Evolutionary conservation across 30 jellyfish, hydroid and myxozoan species (phyloP).

Genomic region (Cassiopea xamachana): DNA sequence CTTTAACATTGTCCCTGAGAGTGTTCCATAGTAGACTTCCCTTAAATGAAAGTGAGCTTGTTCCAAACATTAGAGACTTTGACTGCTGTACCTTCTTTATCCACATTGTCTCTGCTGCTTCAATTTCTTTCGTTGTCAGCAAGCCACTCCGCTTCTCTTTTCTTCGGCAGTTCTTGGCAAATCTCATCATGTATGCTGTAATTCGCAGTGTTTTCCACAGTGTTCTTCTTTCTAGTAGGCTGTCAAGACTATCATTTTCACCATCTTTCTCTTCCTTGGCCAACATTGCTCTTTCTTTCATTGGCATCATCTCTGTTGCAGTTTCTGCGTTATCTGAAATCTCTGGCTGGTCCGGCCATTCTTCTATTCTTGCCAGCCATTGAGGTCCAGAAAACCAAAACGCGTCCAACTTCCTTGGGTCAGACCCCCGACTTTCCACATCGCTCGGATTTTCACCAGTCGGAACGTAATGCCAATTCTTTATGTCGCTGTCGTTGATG

Average conservation of each 20-base stretch:
- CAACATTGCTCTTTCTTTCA: not conserved
- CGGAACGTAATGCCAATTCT: too few relatives aligned
- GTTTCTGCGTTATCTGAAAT: slow-evolving; percentile 12
- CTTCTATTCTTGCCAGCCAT: slow-evolving; percentile 46
- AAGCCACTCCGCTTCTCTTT: slow-evolving; percentile 26
- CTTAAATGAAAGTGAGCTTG: too few relatives aligned
- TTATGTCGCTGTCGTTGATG: too few relatives aligned
- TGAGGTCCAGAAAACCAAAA: slow-evolving; percentile 43
- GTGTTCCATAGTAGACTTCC: too few relatives aligned
- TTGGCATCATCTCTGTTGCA: slow-evolving; percentile 26
- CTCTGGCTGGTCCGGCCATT: slow-evolving; percentile 47
- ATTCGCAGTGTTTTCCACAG: slow-evolving; percentile 39
- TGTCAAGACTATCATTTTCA: slow-evolving; percentile 30
- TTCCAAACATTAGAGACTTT: too few relatives aligned
- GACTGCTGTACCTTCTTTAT: slow-evolving; percentile 6
- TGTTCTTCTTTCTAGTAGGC: slow-evolving; percentile 15
- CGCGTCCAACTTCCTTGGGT: slow-evolving; percentile 47
- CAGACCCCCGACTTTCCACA: too few relatives aligned
- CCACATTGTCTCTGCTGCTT: slow-evolving; percentile 11
- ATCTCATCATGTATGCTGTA: slow-evolving; percentile 29
- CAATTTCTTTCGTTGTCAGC: slow-evolving; percentile 46
- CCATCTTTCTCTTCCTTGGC: too few relatives aligned
- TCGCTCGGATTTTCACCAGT: too few relatives aligned
- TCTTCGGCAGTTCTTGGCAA: slow-evolving; percentile 41
- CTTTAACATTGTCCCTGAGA: too few relatives aligned